A percentile compares a stretch with the other conserved stretches of the same genome.
These are phyloP conservation scores for Erebia epiphron DNA, from an alignment of 2,888 invertebrate species.

Conservation along the genomic window DNA sequence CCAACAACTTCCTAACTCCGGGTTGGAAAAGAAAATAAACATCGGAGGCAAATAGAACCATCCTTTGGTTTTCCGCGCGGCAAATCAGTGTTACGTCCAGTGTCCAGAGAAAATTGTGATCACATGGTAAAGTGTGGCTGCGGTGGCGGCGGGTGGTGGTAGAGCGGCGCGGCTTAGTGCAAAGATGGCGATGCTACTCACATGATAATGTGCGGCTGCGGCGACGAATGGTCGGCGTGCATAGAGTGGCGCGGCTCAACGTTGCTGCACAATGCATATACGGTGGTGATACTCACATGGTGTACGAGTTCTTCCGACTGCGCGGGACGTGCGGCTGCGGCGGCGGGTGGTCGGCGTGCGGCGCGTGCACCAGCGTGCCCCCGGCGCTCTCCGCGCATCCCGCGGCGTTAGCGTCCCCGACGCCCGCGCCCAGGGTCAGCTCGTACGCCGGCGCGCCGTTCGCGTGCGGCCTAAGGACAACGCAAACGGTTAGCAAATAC, in stretches of 20 bases:
- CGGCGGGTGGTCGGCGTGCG: neutral
- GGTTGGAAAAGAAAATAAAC: too few species aligned
- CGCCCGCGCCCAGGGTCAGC: constrained; percentile 60
- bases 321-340: constrained; percentile 45
- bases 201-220: constrained; percentile 40
- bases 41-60: too few species aligned
- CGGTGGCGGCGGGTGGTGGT: too few species aligned
- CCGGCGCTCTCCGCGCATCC: constrained; percentile 44
- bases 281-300: neutral
- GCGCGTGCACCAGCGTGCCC: constrained; percentile 29
- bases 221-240: neutral
- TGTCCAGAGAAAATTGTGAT: too few species aligned
- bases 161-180: neutral
- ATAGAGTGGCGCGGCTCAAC: too few species aligned
- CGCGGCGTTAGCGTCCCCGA: constrained; percentile 42
- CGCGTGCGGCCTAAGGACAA: constrained; percentile 45
- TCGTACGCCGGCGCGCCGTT: constrained; percentile 59
- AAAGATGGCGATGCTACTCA: neutral
- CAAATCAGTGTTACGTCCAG: too few species aligned
- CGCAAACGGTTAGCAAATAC: neutral
- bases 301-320: constrained; percentile 50
- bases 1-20: too few species aligned
- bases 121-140: too few species aligned
- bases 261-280: too few species aligned
- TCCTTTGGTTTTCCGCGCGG: too few species aligned